Evolutionary conservation across 2,113 vertebrate species (phyloP), one percentile per base, ranked within the genome.

Genomic region (Thryonomys swinderianus): DNA sequence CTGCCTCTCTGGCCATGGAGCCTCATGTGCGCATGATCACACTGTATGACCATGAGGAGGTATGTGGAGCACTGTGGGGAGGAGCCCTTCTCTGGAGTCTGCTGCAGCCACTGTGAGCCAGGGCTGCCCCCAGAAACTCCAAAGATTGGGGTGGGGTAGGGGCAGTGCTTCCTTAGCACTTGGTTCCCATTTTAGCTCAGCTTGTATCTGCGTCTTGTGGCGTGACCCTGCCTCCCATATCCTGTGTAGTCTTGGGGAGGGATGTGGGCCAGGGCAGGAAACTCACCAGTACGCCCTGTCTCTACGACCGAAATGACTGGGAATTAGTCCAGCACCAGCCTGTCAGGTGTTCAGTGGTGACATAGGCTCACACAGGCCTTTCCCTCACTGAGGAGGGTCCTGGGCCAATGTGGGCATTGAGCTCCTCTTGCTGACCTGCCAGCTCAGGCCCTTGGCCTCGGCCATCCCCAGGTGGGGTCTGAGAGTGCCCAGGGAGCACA

Each of bases 1-100:
- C 98, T 67, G 98, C 98, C 13, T 99, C 99, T 69, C 98, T 99
- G 85, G 97, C 96, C 42, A 91, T 95, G 64, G 99, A 99, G 7
- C 95, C 99, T 80, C 99, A 99, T 0, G 95, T 99, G 94, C 99
- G 99, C 85, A 98, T 99, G 98, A 97, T 99, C 6, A 98, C 99
- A 0, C 99, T 99, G 37, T 99, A 99, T 0, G 99, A 99, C 98
- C 99, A 99, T 0, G 99, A 99, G 95, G 99, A 99, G 99, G 99
- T 99, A 40, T 0, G 11, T 0, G 0, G 89, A n/a, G 37, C 32
- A 64, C 32, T 61, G 13, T n/a, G 76, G 64, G 66, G 23, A 37
- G 37, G 53, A 37, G 42, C 6, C 55, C 40, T n/a, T 85, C 45
- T 27, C 8, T 2, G 25, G 40, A 66, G 76, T 66, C 73, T 64